Evolutionary conservation across 2,113 vertebrate genomes (phyloP).

Genomic region (Perccottus glenii): DNA sequence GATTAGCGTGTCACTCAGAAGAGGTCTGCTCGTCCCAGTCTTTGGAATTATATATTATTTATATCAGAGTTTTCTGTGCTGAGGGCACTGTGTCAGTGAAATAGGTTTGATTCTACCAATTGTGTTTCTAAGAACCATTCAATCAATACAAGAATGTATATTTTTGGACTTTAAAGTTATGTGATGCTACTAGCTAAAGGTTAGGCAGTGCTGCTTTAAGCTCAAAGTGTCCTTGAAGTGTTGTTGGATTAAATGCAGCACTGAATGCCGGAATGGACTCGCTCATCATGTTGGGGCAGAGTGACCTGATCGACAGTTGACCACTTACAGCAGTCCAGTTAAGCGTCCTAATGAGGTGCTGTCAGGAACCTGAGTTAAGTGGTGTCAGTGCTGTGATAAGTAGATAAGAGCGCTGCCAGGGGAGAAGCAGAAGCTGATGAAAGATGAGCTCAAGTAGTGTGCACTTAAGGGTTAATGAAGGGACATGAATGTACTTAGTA

Average conservation of each 20-base stretch:
- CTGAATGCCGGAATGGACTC: slow-evolving; percentile 30
- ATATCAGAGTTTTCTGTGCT: no score
- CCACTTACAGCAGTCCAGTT: slow-evolving; percentile 27
- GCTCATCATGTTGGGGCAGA: slow-evolving; percentile 15
- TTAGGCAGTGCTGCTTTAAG: no score
- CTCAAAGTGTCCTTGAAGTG: no score
- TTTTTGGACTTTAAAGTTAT: no score
- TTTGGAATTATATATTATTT: no score
- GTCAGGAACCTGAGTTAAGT: slow-evolving; percentile 26
- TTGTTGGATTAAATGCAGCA: slow-evolving; percentile 9
- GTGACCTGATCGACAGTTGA: slow-evolving; percentile 35
- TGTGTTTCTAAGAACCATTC: no score
- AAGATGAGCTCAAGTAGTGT: slow-evolving; percentile 48
- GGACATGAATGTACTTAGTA: slow-evolving; percentile 6
- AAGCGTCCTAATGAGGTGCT: slow-evolving; percentile 33
- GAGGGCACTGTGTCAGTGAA: no score
- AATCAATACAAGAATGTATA: no score
- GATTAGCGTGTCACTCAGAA: no score
- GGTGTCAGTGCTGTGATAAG: slow-evolving; percentile 24
- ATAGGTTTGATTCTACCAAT: no score
- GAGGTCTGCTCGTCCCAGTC: no score
- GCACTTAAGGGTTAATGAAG: slow-evolving; percentile 22
- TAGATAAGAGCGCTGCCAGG: slow-evolving; percentile 37
- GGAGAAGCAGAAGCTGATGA: slow-evolving; percentile 31
- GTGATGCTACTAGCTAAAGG: no score